Percentiles rank a stretch among this genome's conserved stretches.
phyloP scores from a whole-genome alignment of 1,140 invertebrate genomes.

The Pararge aegeria region DNA sequence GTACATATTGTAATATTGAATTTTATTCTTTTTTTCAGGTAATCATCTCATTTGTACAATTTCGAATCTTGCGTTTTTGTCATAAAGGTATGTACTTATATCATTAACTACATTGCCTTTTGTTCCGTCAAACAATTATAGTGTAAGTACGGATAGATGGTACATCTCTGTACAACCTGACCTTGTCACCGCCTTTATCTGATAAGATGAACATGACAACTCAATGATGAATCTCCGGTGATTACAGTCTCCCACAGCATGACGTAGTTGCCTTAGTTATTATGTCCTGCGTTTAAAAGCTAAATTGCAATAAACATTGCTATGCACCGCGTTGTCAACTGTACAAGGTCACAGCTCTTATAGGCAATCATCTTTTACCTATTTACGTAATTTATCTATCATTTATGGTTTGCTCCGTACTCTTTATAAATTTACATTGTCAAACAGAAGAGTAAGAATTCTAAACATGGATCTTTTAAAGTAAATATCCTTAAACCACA shows the following conservation, averaged over 20 bases:
- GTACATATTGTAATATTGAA: no score
- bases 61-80: not conserved
- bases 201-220: slow-evolving; percentile 34
- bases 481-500: no score
- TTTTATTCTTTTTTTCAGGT: slow-evolving; percentile 1
- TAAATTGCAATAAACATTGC: slow-evolving; percentile 6
- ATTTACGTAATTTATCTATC: no score
- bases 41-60: not conserved
- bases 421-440: no score
- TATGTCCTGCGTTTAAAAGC: slow-evolving; percentile 16
- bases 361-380: no score
- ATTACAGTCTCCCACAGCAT: slow-evolving; percentile 21
- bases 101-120: no score
- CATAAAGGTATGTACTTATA: not conserved
- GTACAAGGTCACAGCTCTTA: slow-evolving; percentile 7
- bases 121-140: no score
- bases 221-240: slow-evolving; percentile 32
- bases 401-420: no score
- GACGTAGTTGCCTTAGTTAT: slow-evolving; percentile 7
- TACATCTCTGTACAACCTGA: slow-evolving; percentile 23
- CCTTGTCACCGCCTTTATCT: slow-evolving; percentile 34
- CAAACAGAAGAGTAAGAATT: no score
- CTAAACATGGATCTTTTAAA: no score
- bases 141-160: not conserved
- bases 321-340: not conserved